Percentiles rank a stretch among this genome's conserved stretches.
Evolutionary conservation across 1,140 invertebrate species (phyloP).

Genomic region (Hestina assimilis): DNA sequence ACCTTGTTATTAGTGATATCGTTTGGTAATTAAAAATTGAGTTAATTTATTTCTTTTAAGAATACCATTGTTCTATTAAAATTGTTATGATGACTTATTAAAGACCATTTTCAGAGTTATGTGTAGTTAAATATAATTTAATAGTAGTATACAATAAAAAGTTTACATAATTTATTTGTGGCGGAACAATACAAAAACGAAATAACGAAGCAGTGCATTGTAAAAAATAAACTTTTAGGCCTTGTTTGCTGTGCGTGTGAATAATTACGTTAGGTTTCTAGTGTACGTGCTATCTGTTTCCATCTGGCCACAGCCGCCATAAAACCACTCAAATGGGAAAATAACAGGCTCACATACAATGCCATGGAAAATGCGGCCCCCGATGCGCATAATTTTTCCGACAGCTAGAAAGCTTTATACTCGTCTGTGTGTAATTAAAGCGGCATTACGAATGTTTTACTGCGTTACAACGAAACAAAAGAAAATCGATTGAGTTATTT

Average conservation of each 20-base stretch:
- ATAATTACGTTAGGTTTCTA: slow-evolving; percentile 73
- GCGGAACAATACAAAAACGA: not conserved
- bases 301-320: slow-evolving; percentile 61
- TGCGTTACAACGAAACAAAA: slow-evolving; percentile 18
- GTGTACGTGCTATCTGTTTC: slow-evolving; percentile 58
- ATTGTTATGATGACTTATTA: no score
- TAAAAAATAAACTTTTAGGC: slow-evolving; percentile 20
- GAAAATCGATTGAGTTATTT: slow-evolving; percentile 11
- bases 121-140: not conserved
- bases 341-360: slow-evolving; percentile 72
- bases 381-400: slow-evolving; percentile 56
- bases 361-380: slow-evolving; percentile 60
- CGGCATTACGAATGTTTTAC: slow-evolving; percentile 35
- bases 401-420: slow-evolving; percentile 55
- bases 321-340: slow-evolving; percentile 74
- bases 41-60: no score
- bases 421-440: slow-evolving; percentile 32
- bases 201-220: not conserved
- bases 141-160: not conserved
- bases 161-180: not conserved
- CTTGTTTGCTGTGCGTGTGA: slow-evolving; percentile 58
- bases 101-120: no score
- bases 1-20: no score
- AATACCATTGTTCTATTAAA: no score
- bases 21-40: no score